Percentiles rank a stretch among this genome's conserved stretches.
Conservation (phyloP, 2,797 vertebrate genomes). For the Sphaeramia orbicularis region DNA sequence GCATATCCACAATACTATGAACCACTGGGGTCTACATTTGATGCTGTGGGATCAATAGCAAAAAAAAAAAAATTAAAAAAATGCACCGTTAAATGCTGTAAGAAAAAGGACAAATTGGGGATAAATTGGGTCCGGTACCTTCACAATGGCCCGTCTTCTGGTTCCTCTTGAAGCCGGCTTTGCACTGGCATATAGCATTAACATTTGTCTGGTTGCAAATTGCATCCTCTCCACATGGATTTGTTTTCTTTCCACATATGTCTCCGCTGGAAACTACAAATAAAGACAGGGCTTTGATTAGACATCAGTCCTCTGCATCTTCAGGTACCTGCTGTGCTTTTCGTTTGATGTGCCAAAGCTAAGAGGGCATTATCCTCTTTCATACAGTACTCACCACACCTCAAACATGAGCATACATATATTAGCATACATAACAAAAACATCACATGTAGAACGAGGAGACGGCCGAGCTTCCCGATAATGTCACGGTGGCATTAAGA, state of each 20-base stretch:
- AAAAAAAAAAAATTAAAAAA: background rate
- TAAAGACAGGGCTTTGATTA: slow-evolving; percentile 74
- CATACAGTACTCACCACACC: slow-evolving; percentile 40
- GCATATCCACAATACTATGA: too few species aligned
- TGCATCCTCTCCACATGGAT: slow-evolving; percentile 96
- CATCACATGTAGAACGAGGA: slow-evolving; percentile 49
- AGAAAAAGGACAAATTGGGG: background rate
- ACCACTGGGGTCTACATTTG: too few species aligned
- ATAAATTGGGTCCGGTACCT: slow-evolving; percentile 84
- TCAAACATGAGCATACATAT: slow-evolving; percentile 62
- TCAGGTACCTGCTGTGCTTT: slow-evolving; percentile 63
- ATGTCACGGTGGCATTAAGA: slow-evolving; percentile 23
- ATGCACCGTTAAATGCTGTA: too few species aligned
- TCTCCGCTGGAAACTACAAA: slow-evolving; percentile 89
- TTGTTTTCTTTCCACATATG: slow-evolving; percentile 93
- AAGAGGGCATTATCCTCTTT: slow-evolving; percentile 54
- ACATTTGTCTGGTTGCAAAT: slow-evolving; percentile 94
- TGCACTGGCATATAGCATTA: slow-evolving; percentile 93
- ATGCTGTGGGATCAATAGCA: background rate
- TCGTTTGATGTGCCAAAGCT: slow-evolving; percentile 73
- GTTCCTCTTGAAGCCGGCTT: slow-evolving; percentile 95
- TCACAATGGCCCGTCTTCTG: slow-evolving; percentile 92
- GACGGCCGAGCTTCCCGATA: slow-evolving; percentile 21
- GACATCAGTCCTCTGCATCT: slow-evolving; percentile 43
- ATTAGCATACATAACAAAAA: slow-evolving; percentile 77